Conservation (phyloP, 2,797 vertebrate species). For the Micromesistius poutassou region DNA sequence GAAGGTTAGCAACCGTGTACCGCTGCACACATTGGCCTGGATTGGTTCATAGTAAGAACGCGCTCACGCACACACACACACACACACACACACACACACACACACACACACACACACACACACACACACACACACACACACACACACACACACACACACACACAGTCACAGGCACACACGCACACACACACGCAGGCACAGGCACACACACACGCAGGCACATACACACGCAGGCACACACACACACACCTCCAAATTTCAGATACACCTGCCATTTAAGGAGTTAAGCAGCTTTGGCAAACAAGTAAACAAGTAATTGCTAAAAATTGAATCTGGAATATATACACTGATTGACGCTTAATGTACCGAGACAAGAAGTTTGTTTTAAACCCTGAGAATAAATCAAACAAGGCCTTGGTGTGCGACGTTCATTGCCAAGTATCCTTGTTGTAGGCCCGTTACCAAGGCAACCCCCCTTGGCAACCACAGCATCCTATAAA, state of each 20-base stretch:
- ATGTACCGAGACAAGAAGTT: conserved; percentile 3
- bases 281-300: not conserved
- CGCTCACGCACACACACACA: too few species aligned
- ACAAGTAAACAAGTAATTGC: not conserved
- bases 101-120: not conserved
- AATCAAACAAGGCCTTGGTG: conserved; percentile 28
- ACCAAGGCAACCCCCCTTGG: conserved; percentile 24
- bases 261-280: not conserved
- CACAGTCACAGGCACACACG: too few species aligned
- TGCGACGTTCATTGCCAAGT: conserved; percentile 32
- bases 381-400: conserved; percentile 17
- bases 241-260: not conserved
- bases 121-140: not conserved
- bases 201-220: too few species aligned
- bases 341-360: not conserved
- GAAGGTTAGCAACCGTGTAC: not conserved
- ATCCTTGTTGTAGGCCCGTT: conserved; percentile 21
- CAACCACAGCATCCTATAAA: conserved; percentile 23
- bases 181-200: not conserved
- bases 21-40: not conserved
- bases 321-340: not conserved
- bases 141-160: too few species aligned
- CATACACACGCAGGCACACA: not conserved
- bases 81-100: too few species aligned
- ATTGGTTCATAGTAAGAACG: not conserved